These are phyloP conservation scores for Erannis defoliaria DNA, from an alignment of 2,888 invertebrate species.

Conservation along the genomic window DNA sequence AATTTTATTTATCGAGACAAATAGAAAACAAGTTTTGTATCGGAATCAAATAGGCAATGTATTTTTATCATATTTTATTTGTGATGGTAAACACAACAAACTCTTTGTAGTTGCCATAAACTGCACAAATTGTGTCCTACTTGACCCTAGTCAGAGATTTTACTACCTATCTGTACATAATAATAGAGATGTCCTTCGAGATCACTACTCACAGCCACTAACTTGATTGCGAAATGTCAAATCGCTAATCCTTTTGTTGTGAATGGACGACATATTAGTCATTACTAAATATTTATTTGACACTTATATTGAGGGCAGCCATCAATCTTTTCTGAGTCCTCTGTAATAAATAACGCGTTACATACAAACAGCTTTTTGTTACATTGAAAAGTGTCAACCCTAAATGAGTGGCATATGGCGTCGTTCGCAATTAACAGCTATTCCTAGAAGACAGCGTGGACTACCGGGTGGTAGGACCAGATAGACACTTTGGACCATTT, in stretches of 20 bases:
- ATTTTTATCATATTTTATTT: too few relatives aligned
- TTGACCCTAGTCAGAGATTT: background rate
- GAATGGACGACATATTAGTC: conserved; percentile 1
- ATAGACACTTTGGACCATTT: conserved; percentile 43
- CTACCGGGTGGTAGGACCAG: conserved; percentile 62
- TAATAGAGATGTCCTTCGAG: conserved; percentile 9
- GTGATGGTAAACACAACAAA: too few relatives aligned
- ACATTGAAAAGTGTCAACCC: conserved; percentile 22
- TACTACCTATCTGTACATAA: background rate
- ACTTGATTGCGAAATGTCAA: conserved; percentile 14
- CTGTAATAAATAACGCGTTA: background rate
- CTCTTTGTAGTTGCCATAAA: too few relatives aligned
- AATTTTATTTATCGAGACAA: too few relatives aligned
- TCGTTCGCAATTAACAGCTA: conserved; percentile 59
- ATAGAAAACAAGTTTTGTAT: too few relatives aligned
- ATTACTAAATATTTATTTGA: conserved; percentile 5
- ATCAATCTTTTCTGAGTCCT: conserved; percentile 18
- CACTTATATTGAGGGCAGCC: conserved; percentile 9
- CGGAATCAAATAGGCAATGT: too few relatives aligned
- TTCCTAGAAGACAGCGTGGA: conserved; percentile 57
- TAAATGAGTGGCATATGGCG: conserved; percentile 56
- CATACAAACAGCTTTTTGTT: background rate
- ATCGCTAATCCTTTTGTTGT: conserved; percentile 14
- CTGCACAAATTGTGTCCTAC: too few relatives aligned
- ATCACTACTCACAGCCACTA: conserved; percentile 7